Evolutionary conservation across 64 coral and sea anemone species (phyloP).

Genomic region (Acropora tenuis): DNA sequence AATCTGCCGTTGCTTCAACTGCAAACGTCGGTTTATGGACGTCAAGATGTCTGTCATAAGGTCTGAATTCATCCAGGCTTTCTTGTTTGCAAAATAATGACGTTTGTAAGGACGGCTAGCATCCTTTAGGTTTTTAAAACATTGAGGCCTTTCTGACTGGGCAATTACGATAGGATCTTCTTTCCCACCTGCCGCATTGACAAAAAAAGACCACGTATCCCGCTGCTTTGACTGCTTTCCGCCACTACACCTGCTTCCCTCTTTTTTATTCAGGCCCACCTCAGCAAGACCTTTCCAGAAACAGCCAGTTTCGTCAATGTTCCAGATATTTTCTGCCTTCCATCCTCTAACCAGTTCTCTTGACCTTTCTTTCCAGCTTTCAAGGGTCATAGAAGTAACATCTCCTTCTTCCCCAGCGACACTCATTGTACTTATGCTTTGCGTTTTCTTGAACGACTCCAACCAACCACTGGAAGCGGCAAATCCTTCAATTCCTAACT

Average conservation of each 20-base stretch:
- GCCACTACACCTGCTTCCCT: slow-evolving; percentile 25
- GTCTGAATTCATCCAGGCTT: slow-evolving; percentile 30
- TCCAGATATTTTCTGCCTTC: slow-evolving; percentile 45
- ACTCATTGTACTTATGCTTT: slow-evolving; percentile 36
- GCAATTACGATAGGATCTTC: slow-evolving; percentile 34
- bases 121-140: slow-evolving; percentile 27
- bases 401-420: slow-evolving; percentile 48
- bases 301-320: slow-evolving; percentile 50
- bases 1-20: slow-evolving; percentile 22
- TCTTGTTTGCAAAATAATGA: slow-evolving; percentile 37
- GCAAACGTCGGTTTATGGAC: background rate
- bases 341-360: slow-evolving; percentile 25
- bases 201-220: slow-evolving; percentile 26
- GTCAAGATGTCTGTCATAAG: slow-evolving; percentile 13
- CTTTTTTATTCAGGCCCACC: slow-evolving; percentile 24
- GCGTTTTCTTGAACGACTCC: slow-evolving; percentile 31
- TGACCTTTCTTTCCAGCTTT: slow-evolving; percentile 44
- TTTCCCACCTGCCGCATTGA: slow-evolving; percentile 48
- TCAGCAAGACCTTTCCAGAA: slow-evolving; percentile 44
- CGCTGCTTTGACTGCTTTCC: slow-evolving; percentile 35
- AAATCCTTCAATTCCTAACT: slow-evolving; percentile 47
- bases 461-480: slow-evolving; percentile 50
- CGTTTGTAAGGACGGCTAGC: slow-evolving; percentile 14
- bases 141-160: slow-evolving; percentile 2
- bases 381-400: slow-evolving; percentile 15